These are phyloP conservation scores for Brachirus orientalis DNA, from an alignment of 2,113 vertebrate species.

Conservation along the genomic window DNA sequence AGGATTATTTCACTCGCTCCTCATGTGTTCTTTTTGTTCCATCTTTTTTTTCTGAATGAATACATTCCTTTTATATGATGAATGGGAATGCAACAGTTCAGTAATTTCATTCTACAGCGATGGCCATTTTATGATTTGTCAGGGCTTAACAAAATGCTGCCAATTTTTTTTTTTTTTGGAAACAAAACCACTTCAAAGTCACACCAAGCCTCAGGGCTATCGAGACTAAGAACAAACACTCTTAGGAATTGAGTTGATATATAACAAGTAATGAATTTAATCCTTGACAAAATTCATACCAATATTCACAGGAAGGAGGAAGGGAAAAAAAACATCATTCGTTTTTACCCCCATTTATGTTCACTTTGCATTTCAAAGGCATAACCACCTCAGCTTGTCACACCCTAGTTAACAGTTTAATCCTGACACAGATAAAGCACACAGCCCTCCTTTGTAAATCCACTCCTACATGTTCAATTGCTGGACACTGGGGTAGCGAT, in stretches of 20 bases:
- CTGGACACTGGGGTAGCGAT: slow-evolving; percentile 34
- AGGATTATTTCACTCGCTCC: slow-evolving; percentile 57
- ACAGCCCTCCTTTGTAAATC: slow-evolving; percentile 48
- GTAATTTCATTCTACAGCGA: slow-evolving; percentile 58
- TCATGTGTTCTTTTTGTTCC: slow-evolving; percentile 53
- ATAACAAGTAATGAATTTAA: slow-evolving; percentile 40
- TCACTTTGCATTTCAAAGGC: slow-evolving; percentile 76
- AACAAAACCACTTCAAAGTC: slow-evolving; percentile 64
- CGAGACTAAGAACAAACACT: slow-evolving; percentile 47
- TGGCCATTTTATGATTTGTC: slow-evolving; percentile 51
- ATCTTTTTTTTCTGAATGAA: slow-evolving; percentile 63
- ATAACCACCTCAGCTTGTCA: slow-evolving; percentile 57
- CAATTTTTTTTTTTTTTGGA: slow-evolving; percentile 11
- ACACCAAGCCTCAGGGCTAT: slow-evolving; percentile 46
- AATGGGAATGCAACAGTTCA: slow-evolving; percentile 62
- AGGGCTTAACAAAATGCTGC: slow-evolving; percentile 37
- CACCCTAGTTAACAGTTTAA: slow-evolving; percentile 74
- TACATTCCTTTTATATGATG: slow-evolving; percentile 68
- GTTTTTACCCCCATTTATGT: slow-evolving; percentile 66
- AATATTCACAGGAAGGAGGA: slow-evolving; percentile 33
- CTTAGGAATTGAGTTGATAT: slow-evolving; percentile 41
- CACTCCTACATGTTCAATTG: slow-evolving; percentile 48
- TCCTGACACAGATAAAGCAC: slow-evolving; percentile 55
- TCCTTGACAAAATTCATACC: slow-evolving; percentile 53
- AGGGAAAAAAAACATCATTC: slow-evolving; percentile 17